Conservation (phyloP, 2,797 vertebrate species). For the Dipus sagitta region DNA sequence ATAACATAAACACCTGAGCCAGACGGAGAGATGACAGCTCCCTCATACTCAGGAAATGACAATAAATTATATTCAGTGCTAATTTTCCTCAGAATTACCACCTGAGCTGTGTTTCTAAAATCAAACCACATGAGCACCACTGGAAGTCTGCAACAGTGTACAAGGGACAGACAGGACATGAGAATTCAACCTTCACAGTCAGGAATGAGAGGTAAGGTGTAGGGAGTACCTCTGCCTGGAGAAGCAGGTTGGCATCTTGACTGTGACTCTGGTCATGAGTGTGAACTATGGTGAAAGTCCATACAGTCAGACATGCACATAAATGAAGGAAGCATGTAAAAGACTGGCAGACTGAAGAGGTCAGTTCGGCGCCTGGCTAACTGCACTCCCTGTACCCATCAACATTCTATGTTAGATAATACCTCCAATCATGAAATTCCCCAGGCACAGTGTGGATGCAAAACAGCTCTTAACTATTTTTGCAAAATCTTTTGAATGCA, state of each 20-base stretch:
- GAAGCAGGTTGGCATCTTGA: neutral
- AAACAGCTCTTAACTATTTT: neutral
- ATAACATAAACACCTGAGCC: neutral
- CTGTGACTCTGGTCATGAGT: neutral
- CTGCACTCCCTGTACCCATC: neutral
- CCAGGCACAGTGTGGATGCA: neutral
- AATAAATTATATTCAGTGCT: neutral
- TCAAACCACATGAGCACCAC: neutral
- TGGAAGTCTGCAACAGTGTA: too few species aligned
- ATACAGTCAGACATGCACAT: neutral
- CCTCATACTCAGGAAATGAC: neutral
- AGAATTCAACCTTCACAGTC: neutral
- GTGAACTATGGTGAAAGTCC: neutral
- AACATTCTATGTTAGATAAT: neutral
- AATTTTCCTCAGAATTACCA: too few species aligned
- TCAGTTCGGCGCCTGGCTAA: too few species aligned
- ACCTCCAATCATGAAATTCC: neutral
- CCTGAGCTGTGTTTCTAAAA: too few species aligned
- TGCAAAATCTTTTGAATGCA: neutral
- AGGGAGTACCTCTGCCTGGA: accelerated
- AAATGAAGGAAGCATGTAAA: accelerated
- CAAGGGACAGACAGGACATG: neutral
- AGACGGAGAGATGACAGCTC: neutral
- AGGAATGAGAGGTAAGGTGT: accelerated
- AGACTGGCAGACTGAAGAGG: neutral